A percentile compares a stretch with the other conserved stretches of the same genome.
These are phyloP conservation scores for Diaperis boleti DNA, from an alignment of 2,888 invertebrate genomes.

Conservation along the genomic window DNA sequence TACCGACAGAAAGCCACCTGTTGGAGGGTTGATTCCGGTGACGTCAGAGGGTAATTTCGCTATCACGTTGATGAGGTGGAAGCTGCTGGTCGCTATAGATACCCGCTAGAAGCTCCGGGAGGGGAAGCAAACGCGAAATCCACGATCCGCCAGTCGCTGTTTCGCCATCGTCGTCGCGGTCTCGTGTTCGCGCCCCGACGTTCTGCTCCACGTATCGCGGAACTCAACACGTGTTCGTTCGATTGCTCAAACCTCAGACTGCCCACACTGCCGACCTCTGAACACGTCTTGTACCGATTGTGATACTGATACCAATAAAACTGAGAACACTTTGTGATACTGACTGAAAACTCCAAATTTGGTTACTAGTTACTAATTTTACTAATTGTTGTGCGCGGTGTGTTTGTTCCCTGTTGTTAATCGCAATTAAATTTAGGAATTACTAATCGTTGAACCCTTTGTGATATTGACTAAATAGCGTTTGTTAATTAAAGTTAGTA, in stretches of 20 bases:
- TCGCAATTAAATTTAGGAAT: too few species aligned
- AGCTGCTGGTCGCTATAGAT: constrained; percentile 56
- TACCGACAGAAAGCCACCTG: constrained; percentile 46
- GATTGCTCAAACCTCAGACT: too few species aligned
- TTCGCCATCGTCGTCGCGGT: constrained; percentile 36
- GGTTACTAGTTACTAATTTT: too few species aligned
- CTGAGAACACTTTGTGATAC: too few species aligned
- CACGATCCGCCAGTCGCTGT: constrained; percentile 43
- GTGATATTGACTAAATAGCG: too few species aligned
- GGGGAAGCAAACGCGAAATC: constrained; percentile 39
- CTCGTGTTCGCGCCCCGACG: constrained; percentile 27
- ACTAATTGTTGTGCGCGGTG: too few species aligned
- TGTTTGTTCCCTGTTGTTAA: too few species aligned
- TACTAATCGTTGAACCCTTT: too few species aligned
- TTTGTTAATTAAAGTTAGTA: constrained; percentile 12
- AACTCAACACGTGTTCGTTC: constrained; percentile 40
- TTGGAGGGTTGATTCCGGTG: constrained; percentile 50
- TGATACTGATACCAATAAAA: too few species aligned
- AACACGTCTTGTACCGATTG: too few species aligned
- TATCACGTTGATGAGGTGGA: constrained; percentile 46
- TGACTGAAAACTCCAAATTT: too few species aligned
- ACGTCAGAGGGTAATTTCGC: constrained; percentile 48
- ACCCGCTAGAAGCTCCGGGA: constrained; percentile 46
- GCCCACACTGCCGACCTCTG: too few species aligned
- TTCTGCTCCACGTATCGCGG: constrained; percentile 10